Base-by-base conservation (phyloP, 2,797 vertebrate species). In the Artibeus lituratus region DNA sequence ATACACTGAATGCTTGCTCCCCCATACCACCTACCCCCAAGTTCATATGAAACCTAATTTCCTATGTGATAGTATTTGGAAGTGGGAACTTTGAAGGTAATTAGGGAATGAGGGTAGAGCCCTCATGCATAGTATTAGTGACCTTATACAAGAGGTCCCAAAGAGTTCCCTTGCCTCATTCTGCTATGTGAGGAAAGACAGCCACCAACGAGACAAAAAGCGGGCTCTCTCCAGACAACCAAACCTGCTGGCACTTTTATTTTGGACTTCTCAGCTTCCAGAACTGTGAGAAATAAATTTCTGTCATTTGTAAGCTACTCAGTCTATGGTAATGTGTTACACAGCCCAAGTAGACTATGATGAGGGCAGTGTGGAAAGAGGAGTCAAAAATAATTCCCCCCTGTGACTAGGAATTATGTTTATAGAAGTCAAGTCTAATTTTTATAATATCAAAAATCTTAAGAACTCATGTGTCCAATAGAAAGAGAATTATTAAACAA, bases 401-500 rank as follows among this genome's bases (percentile, higher is more conserved):
- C 83, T 78, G 53, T 91, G 39, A 29, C 42, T 69, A 49, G 65
- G 53, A 96, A 88, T 92, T 62, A 29, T 8, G 82, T 94, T 88
- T 87, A 65, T 83, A 88, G 57, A 19, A 94, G 55, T 76, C 29
- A 12, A 74, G 32, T 35, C 32, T 85, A 53, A 84, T 62, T 93
- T 94, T 85, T 81, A 92, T 42, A 77, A 69, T 37, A 72, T 87
- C 67, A 78, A 94, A 87, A 93, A 70, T 78, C 29, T 81, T 39
- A 87, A 88, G 49, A 85, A 73, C 14, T 7, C 32, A 55, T 22
- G 12, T 72, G 12, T 83, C 37, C 35, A 90, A 57, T 6, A 94
- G 83, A 90, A 88, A 86, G 65, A 93, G 39, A 81, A 83, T 87
- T 87, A 81, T 59, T 87, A 62, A 95, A 65, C 82, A 26, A 73